These are phyloP conservation scores for Calonectris borealis DNA, from an alignment of 2,113 vertebrate genomes.

Conservation along the genomic window DNA sequence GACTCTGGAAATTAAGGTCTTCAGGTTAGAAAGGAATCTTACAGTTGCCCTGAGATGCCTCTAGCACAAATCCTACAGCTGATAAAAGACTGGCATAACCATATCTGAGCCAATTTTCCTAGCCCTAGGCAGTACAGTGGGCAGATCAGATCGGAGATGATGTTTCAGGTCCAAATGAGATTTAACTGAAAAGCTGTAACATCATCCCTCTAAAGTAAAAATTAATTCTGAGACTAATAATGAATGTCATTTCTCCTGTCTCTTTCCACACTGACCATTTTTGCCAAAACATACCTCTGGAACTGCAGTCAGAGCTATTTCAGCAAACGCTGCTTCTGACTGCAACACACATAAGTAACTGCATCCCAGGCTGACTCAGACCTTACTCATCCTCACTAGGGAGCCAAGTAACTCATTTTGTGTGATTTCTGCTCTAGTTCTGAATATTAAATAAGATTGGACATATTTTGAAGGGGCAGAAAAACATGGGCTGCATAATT, in stretches of 20 bases:
- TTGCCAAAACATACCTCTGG: neutral
- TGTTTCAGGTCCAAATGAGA: neutral
- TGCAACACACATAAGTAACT: neutral
- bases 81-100: neutral
- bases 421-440: neutral
- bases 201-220: neutral
- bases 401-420: neutral
- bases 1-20: constrained; percentile 6
- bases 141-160: neutral
- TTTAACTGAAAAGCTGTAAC: neutral
- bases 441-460: neutral
- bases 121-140: neutral
- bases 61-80: neutral
- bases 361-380: neutral
- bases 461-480: neutral
- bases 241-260: neutral
- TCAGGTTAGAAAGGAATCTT: neutral
- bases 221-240: neutral
- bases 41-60: neutral
- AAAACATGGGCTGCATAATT: neutral
- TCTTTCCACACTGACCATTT: neutral
- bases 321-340: neutral
- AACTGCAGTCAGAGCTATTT: neutral
- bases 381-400: neutral
- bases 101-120: neutral